Conservation (phyloP, 2,888 invertebrate species). For the Pseudococcus longispinus region DNA sequence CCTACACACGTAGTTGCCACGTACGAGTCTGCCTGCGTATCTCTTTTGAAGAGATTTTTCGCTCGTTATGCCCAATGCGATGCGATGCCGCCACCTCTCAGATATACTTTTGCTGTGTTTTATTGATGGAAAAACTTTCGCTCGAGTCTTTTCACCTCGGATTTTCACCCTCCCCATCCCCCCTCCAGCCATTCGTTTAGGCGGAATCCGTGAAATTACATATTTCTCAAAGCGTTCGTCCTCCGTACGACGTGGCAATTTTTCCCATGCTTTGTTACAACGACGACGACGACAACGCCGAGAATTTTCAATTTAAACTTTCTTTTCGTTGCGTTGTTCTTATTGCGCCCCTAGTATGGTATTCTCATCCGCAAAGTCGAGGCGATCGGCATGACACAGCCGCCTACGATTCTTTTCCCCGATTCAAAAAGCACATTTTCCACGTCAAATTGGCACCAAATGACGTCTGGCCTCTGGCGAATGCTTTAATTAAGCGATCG, state of each 20-base stretch:
- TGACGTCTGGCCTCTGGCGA: neutral
- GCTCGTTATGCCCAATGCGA: neutral
- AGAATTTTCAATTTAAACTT: slow-evolving; percentile 10
- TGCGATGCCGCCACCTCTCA: too few relatives aligned
- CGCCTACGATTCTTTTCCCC: neutral
- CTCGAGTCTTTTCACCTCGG: neutral
- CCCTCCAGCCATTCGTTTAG: neutral
- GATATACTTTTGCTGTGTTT: neutral
- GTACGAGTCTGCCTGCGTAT: neutral
- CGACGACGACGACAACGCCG: neutral
- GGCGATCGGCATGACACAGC: neutral
- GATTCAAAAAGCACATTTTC: neutral
- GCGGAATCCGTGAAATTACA: neutral
- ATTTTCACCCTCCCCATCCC: neutral
- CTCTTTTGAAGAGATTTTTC: neutral
- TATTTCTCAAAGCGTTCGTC: neutral
- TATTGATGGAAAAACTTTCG: slow-evolving; percentile 17
- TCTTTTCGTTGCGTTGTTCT: neutral
- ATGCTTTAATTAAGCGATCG: neutral
- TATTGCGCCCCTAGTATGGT: too few relatives aligned
- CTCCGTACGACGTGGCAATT: neutral
- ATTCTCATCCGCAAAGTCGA: neutral
- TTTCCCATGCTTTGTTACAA: neutral
- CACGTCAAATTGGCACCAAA: neutral
- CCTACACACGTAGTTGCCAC: neutral